These are phyloP conservation scores for Frankliniella fusca DNA, from an alignment of 2,888 invertebrate species.

Conservation along the genomic window DNA sequence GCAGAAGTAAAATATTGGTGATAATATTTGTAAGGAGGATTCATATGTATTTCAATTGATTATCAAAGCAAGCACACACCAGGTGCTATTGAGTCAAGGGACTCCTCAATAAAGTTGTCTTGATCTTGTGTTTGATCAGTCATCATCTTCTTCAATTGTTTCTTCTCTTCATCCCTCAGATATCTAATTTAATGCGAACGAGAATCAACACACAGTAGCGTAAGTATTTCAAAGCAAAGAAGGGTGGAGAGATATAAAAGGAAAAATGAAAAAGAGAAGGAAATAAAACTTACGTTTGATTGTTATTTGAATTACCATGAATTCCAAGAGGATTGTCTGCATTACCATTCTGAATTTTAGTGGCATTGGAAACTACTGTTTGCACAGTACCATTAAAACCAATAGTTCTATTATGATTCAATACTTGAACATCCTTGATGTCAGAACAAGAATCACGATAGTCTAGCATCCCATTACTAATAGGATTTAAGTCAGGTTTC, in stretches of 20 bases:
- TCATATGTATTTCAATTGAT: neutral
- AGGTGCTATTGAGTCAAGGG: neutral
- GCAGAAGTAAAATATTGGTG: neutral
- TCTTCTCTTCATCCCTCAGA: neutral
- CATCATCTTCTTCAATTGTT: neutral
- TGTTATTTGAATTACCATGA: neutral
- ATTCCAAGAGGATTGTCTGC: neutral
- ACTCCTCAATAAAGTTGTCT: neutral
- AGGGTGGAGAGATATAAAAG: no score
- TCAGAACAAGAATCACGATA: neutral
- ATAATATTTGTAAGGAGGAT: neutral
- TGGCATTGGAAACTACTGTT: neutral
- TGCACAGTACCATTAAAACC: neutral
- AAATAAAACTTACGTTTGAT: neutral
- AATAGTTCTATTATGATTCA: neutral
- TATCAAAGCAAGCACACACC: neutral
- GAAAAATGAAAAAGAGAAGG: no score
- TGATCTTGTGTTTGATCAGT: neutral
- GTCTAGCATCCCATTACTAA: neutral
- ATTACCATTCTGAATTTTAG: slow-evolving; percentile 1
- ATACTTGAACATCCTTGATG: neutral
- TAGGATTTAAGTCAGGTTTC: neutral
- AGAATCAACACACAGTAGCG: no score
- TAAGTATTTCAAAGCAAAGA: no score
- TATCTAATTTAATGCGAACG: neutral